Evolutionary conservation across 2,113 vertebrate species (phyloP).

Genomic region (Oryzias woworae): DNA sequence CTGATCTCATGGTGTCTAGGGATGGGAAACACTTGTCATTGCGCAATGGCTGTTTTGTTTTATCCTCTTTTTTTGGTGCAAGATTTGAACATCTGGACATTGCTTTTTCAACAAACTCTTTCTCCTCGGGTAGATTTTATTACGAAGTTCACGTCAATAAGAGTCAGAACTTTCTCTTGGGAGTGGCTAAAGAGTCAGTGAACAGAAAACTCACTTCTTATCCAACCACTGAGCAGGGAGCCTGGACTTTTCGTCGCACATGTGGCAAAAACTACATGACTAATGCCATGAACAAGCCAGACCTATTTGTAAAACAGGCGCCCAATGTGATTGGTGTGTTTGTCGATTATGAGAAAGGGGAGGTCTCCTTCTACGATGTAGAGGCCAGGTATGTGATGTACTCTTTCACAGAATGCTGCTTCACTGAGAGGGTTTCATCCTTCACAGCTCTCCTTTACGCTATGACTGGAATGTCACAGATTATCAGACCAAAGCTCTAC

Average conservation of each 20-base stretch:
- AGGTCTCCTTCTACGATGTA: slow-evolving; percentile 46
- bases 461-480: background rate
- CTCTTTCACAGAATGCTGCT: slow-evolving; percentile 27
- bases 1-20: background rate
- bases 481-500: slow-evolving; percentile 23
- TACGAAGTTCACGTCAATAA: slow-evolving; percentile 33
- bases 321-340: slow-evolving; percentile 38
- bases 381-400: slow-evolving; percentile 8
- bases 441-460: background rate
- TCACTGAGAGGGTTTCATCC: background rate
- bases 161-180: slow-evolving; percentile 7
- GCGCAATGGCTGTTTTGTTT: accelerated
- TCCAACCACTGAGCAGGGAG: accelerated
- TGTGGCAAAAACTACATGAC: too few species aligned
- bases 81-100: background rate
- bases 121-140: slow-evolving; percentile 48
- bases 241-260: background rate
- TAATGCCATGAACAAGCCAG: too few species aligned
- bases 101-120: slow-evolving; percentile 20
- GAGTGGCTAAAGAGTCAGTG: slow-evolving; percentile 38
- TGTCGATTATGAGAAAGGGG: slow-evolving; percentile 37
- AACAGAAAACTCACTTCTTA: accelerated
- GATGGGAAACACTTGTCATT: slow-evolving; percentile 18
- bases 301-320: too few species aligned
- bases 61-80: background rate